Evolutionary conservation across 2,797 vertebrate genomes (phyloP).

Genomic region (Poecilia picta): DNA sequence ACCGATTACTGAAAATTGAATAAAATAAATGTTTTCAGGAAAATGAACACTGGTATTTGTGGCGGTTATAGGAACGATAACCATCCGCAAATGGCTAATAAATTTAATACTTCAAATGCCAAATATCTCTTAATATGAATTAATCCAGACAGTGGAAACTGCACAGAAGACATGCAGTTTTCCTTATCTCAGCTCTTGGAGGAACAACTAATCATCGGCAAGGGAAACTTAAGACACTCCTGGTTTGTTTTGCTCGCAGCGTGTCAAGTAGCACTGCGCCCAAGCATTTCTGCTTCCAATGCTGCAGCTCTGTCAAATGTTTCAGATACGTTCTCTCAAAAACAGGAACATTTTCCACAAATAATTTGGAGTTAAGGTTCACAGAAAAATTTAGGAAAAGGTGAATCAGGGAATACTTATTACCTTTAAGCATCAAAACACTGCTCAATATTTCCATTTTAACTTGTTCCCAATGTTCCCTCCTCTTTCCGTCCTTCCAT

Average conservation of each 20-base stretch:
- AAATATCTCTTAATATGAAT: neutral
- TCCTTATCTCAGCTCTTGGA: neutral
- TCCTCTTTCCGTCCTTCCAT: slow-evolving; percentile 6
- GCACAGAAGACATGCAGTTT: neutral
- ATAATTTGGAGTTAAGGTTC: neutral
- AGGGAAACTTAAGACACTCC: neutral
- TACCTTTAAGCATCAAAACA: neutral
- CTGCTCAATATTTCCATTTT: slow-evolving; percentile 3
- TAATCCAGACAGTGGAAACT: neutral
- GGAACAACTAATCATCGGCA: neutral
- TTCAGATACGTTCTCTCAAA: neutral
- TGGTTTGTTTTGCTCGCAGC: neutral
- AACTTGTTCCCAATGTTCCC: neutral
- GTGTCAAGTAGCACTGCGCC: neutral
- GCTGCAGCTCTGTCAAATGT: neutral
- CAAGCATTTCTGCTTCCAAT: neutral
- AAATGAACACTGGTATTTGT: neutral
- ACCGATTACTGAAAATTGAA: neutral
- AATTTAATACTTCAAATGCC: neutral
- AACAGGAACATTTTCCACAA: neutral
- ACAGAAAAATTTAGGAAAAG: neutral
- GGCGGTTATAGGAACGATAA: neutral
- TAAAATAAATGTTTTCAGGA: neutral
- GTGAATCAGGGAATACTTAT: neutral
- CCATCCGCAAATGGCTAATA: neutral